Evolutionary conservation across 30 jellyfish, hydroid and myxozoan species (phyloP), one percentile per base, ranked within the genome.

Genomic region (Turritopsis dohrnii): DNA sequence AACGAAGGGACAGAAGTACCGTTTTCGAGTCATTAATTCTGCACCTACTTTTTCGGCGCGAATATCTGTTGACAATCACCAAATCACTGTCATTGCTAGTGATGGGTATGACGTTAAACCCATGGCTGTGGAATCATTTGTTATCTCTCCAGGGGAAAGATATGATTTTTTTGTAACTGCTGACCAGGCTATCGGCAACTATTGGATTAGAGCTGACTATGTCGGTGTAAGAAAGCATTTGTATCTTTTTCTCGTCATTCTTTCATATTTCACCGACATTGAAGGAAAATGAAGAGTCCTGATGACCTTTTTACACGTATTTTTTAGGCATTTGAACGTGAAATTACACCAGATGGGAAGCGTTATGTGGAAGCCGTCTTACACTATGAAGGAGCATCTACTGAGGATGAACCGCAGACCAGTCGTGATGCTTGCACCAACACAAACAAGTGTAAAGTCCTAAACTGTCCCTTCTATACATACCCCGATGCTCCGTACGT

Each of bases 61-160:
- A 30, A 72, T 93, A 20, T 93, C 98, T 1, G 96, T 93, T 79
- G 98, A 93, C 69, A 87, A 80, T 69, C 98, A 93, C 69, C 65
- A 65, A 71, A 80, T 93, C 21, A 88, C 90, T 0, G 86, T 88
- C 76, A 54, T 88, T 7, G 86, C 98, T 16, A 84, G 96, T 18
- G 98, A 93, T 54, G 96, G 96, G 21, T 93, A n/a, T 73, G 96
- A 93, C 72, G 28, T 93, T 9, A 93, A 84, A 74, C 88, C 86
- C 7, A 73, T 29, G 29, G 76, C 71, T 9, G 96, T 83, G 21
- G 95, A 93, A 74, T 93, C 98, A 1, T 80, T 93, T 53, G 83
- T 93, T 25, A 71, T 93, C 29, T 81, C 86, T 73, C 96, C 96
- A 18, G 98, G 98, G 52, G 98, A 93, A 76, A 31, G 98, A 29